Conservation (phyloP, 2,888 invertebrate species). For the Ophion slaviceki region DNA sequence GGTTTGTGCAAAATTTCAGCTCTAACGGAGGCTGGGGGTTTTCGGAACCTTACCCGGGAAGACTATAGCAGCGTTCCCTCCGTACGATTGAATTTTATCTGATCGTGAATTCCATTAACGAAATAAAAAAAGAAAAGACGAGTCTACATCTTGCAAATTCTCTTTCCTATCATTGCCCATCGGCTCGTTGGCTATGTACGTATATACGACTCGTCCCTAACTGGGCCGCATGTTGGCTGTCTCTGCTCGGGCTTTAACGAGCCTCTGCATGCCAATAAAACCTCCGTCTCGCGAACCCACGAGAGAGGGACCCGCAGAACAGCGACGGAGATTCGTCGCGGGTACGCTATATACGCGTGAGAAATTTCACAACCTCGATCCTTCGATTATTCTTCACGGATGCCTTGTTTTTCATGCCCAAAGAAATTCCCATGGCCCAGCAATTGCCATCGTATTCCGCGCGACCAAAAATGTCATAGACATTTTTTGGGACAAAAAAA, state of each 20-base stretch:
- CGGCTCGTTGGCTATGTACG: constrained; percentile 36
- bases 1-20: too few species aligned
- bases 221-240: constrained; percentile 43
- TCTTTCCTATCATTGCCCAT: constrained; percentile 36
- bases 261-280: constrained; percentile 35
- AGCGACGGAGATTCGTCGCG: constrained; percentile 16
- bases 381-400: constrained; percentile 7
- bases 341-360: neutral
- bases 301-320: constrained; percentile 2
- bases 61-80: neutral
- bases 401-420: neutral
- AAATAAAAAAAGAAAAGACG: constrained; percentile 14
- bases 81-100: constrained; percentile 52
- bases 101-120: constrained; percentile 34
- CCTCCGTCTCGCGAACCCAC: neutral
- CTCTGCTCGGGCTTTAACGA: constrained; percentile 48
- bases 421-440: too few species aligned
- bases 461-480: too few species aligned
- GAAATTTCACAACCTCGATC: constrained; percentile 27
- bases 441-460: too few species aligned
- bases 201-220: constrained; percentile 3
- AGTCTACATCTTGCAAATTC: constrained; percentile 20
- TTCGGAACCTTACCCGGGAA: neutral
- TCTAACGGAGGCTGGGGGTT: too few species aligned
- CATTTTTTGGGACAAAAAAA: too few species aligned